These are phyloP conservation scores for Poeciliopsis paucimaculata DNA, from an alignment of 2,797 vertebrate species.

Conservation along the genomic window DNA sequence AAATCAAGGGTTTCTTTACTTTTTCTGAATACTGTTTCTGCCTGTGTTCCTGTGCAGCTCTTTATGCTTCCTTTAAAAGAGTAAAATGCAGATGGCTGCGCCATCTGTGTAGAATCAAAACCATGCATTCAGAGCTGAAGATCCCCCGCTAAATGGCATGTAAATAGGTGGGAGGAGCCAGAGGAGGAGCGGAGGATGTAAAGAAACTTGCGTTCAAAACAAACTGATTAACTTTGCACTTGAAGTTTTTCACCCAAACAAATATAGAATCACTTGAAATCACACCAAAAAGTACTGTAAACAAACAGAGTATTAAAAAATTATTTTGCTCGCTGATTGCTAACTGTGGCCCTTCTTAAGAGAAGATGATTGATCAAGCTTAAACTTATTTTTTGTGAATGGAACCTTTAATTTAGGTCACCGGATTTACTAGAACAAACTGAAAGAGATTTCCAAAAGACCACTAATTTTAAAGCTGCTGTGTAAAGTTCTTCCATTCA, in stretches of 20 bases:
- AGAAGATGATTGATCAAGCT: constrained; percentile 47
- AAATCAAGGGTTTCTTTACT: constrained; percentile 80
- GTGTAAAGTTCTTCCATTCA: constrained; percentile 40
- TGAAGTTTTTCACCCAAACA: constrained; percentile 57
- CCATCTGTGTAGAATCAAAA: constrained; percentile 84
- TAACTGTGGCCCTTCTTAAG: constrained; percentile 29
- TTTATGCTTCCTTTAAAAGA: constrained; percentile 82
- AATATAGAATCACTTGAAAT: constrained; percentile 57
- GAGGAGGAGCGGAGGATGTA: constrained; percentile 75
- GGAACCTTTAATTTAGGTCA: constrained; percentile 65
- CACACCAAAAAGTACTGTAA: constrained; percentile 46
- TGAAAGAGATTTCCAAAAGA: constrained; percentile 50
- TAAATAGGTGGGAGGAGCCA: constrained; percentile 75
- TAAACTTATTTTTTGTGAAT: constrained; percentile 52
- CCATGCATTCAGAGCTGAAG: constrained; percentile 83
- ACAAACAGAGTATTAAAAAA: constrained; percentile 53
- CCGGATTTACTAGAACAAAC: constrained; percentile 51
- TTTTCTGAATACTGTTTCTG: constrained; percentile 61
- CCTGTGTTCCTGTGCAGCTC: constrained; percentile 62
- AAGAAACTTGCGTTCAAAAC: constrained; percentile 73
- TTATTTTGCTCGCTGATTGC: constrained; percentile 31
- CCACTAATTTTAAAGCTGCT: constrained; percentile 56
- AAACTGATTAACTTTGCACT: constrained; percentile 78
- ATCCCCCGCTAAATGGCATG: constrained; percentile 77
- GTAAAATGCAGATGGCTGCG: constrained; percentile 80